Evolutionary conservation across 2,888 invertebrate genomes (phyloP).

Genomic region (Parthenolecanium corni): DNA sequence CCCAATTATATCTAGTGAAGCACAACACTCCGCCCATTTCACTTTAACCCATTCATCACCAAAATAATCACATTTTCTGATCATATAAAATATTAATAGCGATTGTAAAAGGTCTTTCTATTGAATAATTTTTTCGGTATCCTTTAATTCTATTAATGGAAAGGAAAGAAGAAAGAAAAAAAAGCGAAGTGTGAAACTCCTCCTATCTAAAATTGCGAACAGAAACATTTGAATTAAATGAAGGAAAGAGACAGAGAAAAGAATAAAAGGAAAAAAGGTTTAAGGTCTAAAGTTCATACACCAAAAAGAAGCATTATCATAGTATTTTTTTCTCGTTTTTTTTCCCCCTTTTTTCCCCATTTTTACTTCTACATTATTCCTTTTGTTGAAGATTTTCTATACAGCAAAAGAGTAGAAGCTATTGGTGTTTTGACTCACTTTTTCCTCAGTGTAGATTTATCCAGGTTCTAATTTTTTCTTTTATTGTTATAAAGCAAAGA

Average conservation of each 20-base stretch:
- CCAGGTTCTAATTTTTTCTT: no score
- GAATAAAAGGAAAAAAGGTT: not conserved
- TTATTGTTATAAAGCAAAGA: no score
- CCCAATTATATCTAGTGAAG: slow-evolving; percentile 17
- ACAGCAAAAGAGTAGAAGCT: no score
- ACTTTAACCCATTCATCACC: slow-evolving; percentile 3
- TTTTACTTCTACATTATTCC: no score
- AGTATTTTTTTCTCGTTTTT: not conserved
- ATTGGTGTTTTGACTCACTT: no score
- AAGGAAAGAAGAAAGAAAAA: not conserved
- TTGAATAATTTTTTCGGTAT: slow-evolving; percentile 7
- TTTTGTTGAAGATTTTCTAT: no score
- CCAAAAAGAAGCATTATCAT: slow-evolving; percentile 4
- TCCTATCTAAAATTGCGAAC: not conserved
- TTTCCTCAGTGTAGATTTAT: no score
- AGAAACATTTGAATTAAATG: slow-evolving; percentile 1
- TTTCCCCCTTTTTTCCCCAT: not conserved
- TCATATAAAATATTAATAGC: slow-evolving; percentile 7
- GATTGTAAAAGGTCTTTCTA: slow-evolving; percentile 13
- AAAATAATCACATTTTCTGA: not conserved
- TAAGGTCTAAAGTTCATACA: not conserved
- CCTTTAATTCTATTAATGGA: not conserved
- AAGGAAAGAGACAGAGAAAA: not conserved
- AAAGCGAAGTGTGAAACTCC: slow-evolving; percentile 1
- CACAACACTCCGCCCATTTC: slow-evolving; percentile 27